Evolutionary conservation across 2,113 vertebrate species (phyloP).

Genomic region (Pseudorectes ferrugineus): DNA sequence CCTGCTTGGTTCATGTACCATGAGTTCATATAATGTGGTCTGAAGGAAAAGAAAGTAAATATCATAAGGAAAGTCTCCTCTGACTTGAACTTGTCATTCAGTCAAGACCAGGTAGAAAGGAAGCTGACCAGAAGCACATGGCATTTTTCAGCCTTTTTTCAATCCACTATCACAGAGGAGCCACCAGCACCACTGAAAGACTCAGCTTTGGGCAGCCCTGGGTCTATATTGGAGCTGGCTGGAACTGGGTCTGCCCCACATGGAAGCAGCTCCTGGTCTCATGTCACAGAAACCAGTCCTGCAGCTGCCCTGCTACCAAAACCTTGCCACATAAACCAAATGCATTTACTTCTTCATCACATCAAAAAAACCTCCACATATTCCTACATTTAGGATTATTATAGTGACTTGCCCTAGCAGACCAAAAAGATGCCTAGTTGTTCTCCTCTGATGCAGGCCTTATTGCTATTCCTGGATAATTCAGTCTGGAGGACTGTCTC

Average conservation of each 20-base stretch:
- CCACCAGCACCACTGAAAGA: fast-evolving
- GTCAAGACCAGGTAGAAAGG: not conserved
- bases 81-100: not conserved
- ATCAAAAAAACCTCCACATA: not conserved
- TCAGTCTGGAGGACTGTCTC: slow-evolving; percentile 3
- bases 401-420: fast-evolving
- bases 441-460: not conserved
- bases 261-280: not conserved
- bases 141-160: not conserved
- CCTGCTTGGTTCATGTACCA: not conserved
- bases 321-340: not conserved
- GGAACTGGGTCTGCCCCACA: not conserved
- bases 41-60: slow-evolving; percentile 11
- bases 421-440: not conserved
- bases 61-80: not conserved
- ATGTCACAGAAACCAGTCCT: not conserved
- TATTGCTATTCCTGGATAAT: slow-evolving; percentile 11
- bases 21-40: not conserved
- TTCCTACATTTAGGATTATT: not conserved
- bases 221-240: not conserved
- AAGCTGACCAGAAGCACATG: not conserved
- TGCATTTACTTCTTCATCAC: not conserved
- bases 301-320: not conserved
- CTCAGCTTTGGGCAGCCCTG: not conserved
- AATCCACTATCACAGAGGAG: not conserved